A percentile compares a stretch with the other conserved stretches of the same genome.
phyloP scores from a whole-genome alignment of 2,888 invertebrate genomes.

The Sycophila texana region DNA sequence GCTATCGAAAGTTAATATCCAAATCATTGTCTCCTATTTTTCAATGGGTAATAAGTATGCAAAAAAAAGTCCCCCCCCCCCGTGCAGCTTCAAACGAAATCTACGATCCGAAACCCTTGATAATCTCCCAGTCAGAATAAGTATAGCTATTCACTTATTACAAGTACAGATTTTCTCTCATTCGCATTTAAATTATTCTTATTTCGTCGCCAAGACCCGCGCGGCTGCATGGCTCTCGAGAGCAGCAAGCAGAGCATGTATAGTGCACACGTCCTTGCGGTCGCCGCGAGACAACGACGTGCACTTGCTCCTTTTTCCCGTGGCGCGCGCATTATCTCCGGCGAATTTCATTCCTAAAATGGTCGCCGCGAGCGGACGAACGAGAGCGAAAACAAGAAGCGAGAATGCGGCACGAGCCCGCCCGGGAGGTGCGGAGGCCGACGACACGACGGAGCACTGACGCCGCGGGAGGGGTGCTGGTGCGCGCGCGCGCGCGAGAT shows the following conservation, averaged over 20 bases:
- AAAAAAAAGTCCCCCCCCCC: too few relatives aligned
- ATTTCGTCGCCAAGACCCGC: not conserved
- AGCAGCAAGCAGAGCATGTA: not conserved
- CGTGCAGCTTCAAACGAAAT: not conserved
- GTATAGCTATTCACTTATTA: too few relatives aligned
- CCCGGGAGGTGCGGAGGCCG: slow-evolving; percentile 5
- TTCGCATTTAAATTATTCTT: too few relatives aligned
- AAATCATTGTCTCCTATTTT: too few relatives aligned
- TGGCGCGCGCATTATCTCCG: slow-evolving; percentile 58
- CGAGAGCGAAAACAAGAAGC: slow-evolving; percentile 53
- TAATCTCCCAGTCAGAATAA: too few relatives aligned
- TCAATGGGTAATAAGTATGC: too few relatives aligned
- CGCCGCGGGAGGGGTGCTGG: not conserved
- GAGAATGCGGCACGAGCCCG: slow-evolving; percentile 36
- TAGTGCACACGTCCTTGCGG: slow-evolving; percentile 16
- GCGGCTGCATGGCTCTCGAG: too few relatives aligned
- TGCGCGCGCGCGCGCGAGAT: not conserved
- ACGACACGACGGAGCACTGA: slow-evolving; percentile 4
- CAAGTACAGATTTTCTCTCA: too few relatives aligned
- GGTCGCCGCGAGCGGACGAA: slow-evolving; percentile 50
- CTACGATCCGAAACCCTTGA: too few relatives aligned
- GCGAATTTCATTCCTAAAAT: slow-evolving; percentile 67
- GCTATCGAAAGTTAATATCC: too few relatives aligned
- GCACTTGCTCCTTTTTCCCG: not conserved
- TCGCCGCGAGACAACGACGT: not conserved